Evolutionary conservation across 1,140 invertebrate species (phyloP), one percentile per base, ranked within the genome.

Genomic region (Brachionus rotundiformis): DNA sequence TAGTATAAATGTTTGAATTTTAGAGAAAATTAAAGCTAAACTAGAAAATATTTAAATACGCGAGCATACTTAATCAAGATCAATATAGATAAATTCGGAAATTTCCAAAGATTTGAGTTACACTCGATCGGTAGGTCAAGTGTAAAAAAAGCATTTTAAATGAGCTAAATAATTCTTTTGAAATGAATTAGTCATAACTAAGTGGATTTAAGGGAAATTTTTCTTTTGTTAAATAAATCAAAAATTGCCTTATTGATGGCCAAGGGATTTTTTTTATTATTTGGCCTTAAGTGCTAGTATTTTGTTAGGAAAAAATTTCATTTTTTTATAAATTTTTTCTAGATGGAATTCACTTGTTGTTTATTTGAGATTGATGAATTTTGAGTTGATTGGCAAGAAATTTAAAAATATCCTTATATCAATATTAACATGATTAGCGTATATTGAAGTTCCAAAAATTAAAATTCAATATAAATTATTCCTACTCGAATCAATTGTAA

Each of bases 121-220:
- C 63, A 68, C 63, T 68, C 31, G 16, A 33, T 31, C 31, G 63
- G 63, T 68, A 68, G 63, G 63, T 68, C 63, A 68, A 68, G 63
- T 68, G 63, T 36, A 68, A 68, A 68, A 61, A 36, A 33, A 54
- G 47, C 47, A 54, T 54, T 19, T 54, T 54, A 68, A 63, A 68
- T 36, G 33, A 36, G 33, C 16, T 33, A 36, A 36, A 68, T 68
- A 68, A 68, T 36, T 68, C n/a, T 13, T 68, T 68, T 33, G 31
- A n/a, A 36, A 68, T 68, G 27, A 33, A 33, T 68, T 33, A 68
- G 27, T 63, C 61, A 63, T 63, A 29, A 63, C 29, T 63, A 63
- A 63, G 61, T 63, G 25, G 61, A 63, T 63, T 63, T 63, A 33
- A 63, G 61, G 27, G 61, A 63, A 54, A 54, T 7, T 54, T 54